Base-by-base conservation (phyloP, 1,140 invertebrate genomes). In the Ooceraea biroi region DNA sequence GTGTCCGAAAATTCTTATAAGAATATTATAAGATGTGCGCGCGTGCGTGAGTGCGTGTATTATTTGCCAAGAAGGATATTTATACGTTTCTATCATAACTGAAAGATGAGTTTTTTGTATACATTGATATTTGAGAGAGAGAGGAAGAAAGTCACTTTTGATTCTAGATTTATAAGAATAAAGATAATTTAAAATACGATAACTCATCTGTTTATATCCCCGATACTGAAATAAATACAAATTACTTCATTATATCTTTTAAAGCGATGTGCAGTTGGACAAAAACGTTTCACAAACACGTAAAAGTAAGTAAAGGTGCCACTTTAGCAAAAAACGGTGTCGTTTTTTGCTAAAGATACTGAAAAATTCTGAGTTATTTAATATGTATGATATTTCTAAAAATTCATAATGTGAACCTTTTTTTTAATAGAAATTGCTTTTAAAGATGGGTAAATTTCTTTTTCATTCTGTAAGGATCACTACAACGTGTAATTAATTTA, bases 381-480 rank as follows among this genome's bases (percentile, higher is more conserved):
- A 92, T 92, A 90, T 90, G 69, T 94, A 93, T 94, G 93, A 90
- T 89, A 93, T 93, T 94, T 94, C 92, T 93, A 92, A 92, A 92
- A 91, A 92, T 92, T 93, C 90, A 89, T 93, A 93, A 90, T 93
- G 92, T 93, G 92, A 92, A 92, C 92, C 93, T 93, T 93, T 93
- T 93, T 93, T 93, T 93, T 93, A 93, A 94, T 93, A 94, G 2
- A 36, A 93, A 94, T 92, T 87, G 90, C 88, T 93, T 90, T 87
- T 90, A 63, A 84, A 90, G 88, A 88, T 89, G 30, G 5, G 52
- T 73, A 50, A 25, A 25, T 17, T 69, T 63, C 44, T 25, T 60
- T 60, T 74, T 12, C 11, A 71, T 52, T 50, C 50, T 14, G 14
- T 5, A 61, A 44, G 60, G 41, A 27, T 46, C 58, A 27, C 60